Percentiles rank a stretch among this genome's conserved stretches.
Evolutionary conservation across 2,888 invertebrate genomes (phyloP).

Genomic region (Diarsia rubi): DNA sequence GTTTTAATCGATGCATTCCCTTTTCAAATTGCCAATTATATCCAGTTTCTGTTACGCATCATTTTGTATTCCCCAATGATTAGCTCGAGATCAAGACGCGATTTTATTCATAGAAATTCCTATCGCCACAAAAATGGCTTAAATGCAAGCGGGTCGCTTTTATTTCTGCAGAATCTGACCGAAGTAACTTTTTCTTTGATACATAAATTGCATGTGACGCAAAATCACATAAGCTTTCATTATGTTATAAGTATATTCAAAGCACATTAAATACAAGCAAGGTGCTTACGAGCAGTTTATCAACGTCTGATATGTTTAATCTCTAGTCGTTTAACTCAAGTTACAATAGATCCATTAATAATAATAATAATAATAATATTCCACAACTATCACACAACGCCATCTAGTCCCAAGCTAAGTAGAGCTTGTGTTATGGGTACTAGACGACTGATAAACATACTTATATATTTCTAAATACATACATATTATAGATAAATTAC

Average conservation of each 20-base stretch:
- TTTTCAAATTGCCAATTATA: conserved; percentile 57
- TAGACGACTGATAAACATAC: no score
- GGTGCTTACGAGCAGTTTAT: not conserved
- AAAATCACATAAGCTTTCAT: not conserved
- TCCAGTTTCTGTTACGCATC: conserved; percentile 48
- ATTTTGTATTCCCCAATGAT: conserved; percentile 50
- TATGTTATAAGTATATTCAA: no score
- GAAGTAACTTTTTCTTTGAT: not conserved
- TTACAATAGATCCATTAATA: conserved; percentile 5
- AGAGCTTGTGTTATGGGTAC: no score
- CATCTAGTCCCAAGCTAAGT: no score
- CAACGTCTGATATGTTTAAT: not conserved
- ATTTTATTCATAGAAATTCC: conserved; percentile 50
- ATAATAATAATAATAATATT: no score
- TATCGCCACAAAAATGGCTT: conserved; percentile 28
- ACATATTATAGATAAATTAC: no score
- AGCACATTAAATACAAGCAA: not conserved
- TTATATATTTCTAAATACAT: no score
- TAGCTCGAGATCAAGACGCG: conserved; percentile 23
- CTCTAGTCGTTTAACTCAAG: not conserved
- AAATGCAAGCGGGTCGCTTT: conserved; percentile 34
- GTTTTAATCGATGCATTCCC: conserved; percentile 49
- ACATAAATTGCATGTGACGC: not conserved
- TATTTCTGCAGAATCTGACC: conserved; percentile 11
- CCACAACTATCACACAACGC: no score